These are phyloP conservation scores for Carposina sasakii DNA, from an alignment of 1,140 invertebrate species.

Conservation along the genomic window DNA sequence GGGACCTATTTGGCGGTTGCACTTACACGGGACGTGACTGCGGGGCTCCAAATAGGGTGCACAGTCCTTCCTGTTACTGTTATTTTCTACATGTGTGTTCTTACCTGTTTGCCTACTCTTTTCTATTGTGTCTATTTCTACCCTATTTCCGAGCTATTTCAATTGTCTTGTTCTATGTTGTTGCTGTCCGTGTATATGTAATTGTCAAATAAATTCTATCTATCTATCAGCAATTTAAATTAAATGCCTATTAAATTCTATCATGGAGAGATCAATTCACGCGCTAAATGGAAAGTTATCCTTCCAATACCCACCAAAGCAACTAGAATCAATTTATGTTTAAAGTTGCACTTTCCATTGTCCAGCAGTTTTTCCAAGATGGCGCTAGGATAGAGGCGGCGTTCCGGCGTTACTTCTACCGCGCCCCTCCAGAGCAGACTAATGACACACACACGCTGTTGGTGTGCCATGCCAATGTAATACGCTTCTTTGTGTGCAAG, in stretches of 20 bases:
- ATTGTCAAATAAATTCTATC: not conserved
- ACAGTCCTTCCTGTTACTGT: too few species aligned
- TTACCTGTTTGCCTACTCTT: too few species aligned
- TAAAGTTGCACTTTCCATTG: constrained; percentile 41
- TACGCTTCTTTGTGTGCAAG: constrained; percentile 97
- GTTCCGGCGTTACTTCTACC: constrained; percentile 94
- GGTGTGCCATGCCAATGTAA: constrained; percentile 99
- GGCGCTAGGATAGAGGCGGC: constrained; percentile 97
- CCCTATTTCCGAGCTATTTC: too few species aligned
- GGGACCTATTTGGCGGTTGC: too few species aligned
- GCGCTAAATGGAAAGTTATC: not conserved
- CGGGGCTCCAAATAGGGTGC: too few species aligned
- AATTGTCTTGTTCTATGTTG: too few species aligned
- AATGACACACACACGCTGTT: constrained; percentile 92
- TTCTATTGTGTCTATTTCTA: too few species aligned
- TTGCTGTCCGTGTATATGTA: not conserved
- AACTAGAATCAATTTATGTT: constrained; percentile 41
- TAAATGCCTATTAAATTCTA: not conserved
- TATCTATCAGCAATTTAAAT: not conserved
- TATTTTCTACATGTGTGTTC: too few species aligned
- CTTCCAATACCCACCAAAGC: constrained; percentile 8
- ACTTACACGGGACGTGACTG: too few species aligned
- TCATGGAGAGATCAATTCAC: not conserved
- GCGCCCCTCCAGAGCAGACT: constrained; percentile 86
- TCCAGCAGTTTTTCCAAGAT: constrained; percentile 93